phyloP scores from a whole-genome alignment of 2,113 vertebrate genomes.

The Lipotes vexillifer region DNA sequence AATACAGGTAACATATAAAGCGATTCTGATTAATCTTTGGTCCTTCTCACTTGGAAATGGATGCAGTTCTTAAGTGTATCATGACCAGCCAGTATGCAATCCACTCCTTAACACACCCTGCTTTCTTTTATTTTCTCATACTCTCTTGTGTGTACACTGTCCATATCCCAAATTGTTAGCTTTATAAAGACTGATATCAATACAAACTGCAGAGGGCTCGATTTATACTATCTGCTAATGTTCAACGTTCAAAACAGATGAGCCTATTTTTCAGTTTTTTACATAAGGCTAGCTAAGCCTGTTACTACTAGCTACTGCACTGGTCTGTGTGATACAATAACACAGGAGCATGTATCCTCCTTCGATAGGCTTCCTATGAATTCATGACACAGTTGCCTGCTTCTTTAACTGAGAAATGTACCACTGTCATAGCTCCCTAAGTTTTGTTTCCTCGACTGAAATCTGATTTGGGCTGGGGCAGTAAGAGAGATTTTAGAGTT shows the following conservation, averaged over 20 bases:
- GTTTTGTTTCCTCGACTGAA: neutral
- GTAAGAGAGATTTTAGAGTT: neutral
- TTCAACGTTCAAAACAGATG: neutral
- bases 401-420: neutral
- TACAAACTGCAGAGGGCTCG: neutral
- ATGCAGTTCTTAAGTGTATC: neutral
- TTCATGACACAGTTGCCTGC: accelerated
- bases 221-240: neutral
- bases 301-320: neutral
- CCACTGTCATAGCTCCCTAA: accelerated
- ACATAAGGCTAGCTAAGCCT: neutral
- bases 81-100: neutral
- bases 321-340: accelerated
- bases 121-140: neutral
- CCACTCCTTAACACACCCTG: accelerated
- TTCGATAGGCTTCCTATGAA: accelerated
- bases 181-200: neutral
- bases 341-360: accelerated
- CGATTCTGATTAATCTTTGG: neutral
- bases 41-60: neutral
- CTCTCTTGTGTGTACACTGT: neutral
- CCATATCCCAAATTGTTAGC: neutral
- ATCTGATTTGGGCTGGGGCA: neutral
- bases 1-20: neutral
- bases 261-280: neutral